phyloP scores from a whole-genome alignment of 2,888 invertebrate genomes.

The Agelastica alni region DNA sequence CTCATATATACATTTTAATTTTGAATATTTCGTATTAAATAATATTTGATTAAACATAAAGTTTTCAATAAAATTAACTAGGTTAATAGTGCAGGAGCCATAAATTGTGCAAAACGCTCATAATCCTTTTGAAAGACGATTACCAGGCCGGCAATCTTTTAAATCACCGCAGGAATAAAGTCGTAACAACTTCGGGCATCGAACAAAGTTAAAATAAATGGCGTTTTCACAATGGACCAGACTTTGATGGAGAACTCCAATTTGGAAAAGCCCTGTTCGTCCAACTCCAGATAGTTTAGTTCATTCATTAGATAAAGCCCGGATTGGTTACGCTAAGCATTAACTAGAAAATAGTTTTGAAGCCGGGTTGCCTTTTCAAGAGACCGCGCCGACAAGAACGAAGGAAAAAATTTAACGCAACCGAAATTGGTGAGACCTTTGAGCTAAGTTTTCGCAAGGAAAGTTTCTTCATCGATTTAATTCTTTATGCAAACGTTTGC shows the following conservation, averaged over 20 bases:
- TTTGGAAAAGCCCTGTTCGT: constrained; percentile 31
- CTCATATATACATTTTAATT: no score
- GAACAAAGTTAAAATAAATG: constrained; percentile 45
- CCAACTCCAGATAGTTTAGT: constrained; percentile 20
- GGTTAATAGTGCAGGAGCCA: no score
- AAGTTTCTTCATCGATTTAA: constrained; percentile 4
- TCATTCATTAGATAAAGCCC: constrained; percentile 26
- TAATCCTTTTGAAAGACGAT: constrained; percentile 12
- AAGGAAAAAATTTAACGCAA: constrained; percentile 18
- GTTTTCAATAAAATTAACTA: no score
- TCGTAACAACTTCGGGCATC: constrained; percentile 39
- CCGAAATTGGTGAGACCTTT: constrained; percentile 7
- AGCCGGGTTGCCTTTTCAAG: constrained; percentile 19
- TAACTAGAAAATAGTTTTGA: constrained; percentile 23
- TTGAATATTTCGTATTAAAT: no score
- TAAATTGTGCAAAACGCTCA: background rate
- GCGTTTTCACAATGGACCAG: constrained; percentile 39
- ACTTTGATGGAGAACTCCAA: constrained; percentile 46
- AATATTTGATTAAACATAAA: no score
- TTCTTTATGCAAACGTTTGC: no score
- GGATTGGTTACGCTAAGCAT: constrained; percentile 21
- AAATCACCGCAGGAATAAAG: constrained; percentile 39
- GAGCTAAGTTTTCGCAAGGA: background rate
- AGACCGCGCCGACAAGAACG: constrained; percentile 6
- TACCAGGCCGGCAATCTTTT: constrained; percentile 30